Conservation (phyloP, 2,888 invertebrate genomes). For the Phlogophora meticulosa region DNA sequence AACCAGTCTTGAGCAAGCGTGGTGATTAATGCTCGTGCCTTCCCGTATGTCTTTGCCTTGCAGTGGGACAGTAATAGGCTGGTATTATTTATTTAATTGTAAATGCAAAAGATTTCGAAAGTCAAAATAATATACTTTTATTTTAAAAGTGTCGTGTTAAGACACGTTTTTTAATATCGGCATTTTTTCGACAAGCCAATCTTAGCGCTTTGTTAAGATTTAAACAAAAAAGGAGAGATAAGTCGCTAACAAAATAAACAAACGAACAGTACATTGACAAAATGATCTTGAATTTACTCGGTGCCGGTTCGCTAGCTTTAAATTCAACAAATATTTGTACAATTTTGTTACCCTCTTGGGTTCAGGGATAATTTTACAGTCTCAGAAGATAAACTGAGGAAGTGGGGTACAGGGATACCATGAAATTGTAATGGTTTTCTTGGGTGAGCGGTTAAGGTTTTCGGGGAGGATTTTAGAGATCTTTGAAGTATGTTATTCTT, state of each 20-base stretch:
- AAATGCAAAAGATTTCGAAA: too few species aligned
- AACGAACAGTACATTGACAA: neutral
- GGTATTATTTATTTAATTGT: too few species aligned
- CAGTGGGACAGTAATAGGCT: too few species aligned
- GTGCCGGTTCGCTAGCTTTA: neutral
- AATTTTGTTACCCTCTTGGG: slow-evolving; percentile 11
- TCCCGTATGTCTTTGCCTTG: too few species aligned
- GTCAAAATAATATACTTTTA: too few species aligned
- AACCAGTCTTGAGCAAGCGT: too few species aligned
- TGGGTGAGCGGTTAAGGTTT: neutral
- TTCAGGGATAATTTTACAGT: neutral
- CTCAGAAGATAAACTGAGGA: slow-evolving; percentile 1
- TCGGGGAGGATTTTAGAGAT: too few species aligned
- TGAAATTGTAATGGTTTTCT: neutral
- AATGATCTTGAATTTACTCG: slow-evolving; percentile 13
- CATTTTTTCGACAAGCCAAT: too few species aligned
- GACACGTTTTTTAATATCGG: too few species aligned
- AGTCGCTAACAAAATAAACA: slow-evolving; percentile 7
- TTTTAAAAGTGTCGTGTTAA: too few species aligned
- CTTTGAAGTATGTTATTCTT: too few species aligned
- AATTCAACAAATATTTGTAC: slow-evolving; percentile 46
- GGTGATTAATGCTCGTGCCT: too few species aligned
- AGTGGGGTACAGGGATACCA: neutral
- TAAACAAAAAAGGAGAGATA: slow-evolving; percentile 28
- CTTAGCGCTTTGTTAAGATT: neutral